These are phyloP conservation scores for Lates calcarifer DNA, from an alignment of 2,113 vertebrate genomes.

Conservation along the genomic window DNA sequence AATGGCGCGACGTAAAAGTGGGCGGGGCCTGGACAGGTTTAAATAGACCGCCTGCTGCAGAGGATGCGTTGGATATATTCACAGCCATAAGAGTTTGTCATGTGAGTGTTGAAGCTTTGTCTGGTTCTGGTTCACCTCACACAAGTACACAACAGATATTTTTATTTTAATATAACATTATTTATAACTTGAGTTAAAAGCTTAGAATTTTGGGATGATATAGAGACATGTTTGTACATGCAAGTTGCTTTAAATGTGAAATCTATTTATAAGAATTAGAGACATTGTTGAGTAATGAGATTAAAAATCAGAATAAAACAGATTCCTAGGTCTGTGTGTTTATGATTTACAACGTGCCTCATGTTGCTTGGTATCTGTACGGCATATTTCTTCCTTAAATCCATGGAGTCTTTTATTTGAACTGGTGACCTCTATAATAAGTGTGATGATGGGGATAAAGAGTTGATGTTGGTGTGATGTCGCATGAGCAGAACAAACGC, in stretches of 20 bases:
- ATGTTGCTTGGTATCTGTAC: no score
- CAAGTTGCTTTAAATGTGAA: background rate
- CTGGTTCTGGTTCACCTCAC: background rate
- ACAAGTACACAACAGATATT: background rate
- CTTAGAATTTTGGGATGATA: background rate
- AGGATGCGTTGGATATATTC: background rate
- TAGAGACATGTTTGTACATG: background rate
- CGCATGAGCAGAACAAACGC: no score
- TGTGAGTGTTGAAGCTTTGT: background rate
- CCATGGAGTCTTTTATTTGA: no score
- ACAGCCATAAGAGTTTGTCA: background rate
- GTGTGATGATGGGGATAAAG: no score
- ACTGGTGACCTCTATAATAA: no score
- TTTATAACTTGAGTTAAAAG: background rate
- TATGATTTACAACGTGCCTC: no score
- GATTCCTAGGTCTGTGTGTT: no score
- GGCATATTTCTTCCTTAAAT: no score
- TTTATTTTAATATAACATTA: background rate
- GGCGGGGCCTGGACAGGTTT: slow-evolving; percentile 20
- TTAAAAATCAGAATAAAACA: background rate
- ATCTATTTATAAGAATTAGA: background rate
- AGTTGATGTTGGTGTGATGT: no score
- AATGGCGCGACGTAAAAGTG: background rate
- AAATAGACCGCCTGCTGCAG: slow-evolving; percentile 1
- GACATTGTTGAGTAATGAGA: background rate